phyloP scores from a whole-genome alignment of 1,140 invertebrate species.

The Danaus melanippus region DNA sequence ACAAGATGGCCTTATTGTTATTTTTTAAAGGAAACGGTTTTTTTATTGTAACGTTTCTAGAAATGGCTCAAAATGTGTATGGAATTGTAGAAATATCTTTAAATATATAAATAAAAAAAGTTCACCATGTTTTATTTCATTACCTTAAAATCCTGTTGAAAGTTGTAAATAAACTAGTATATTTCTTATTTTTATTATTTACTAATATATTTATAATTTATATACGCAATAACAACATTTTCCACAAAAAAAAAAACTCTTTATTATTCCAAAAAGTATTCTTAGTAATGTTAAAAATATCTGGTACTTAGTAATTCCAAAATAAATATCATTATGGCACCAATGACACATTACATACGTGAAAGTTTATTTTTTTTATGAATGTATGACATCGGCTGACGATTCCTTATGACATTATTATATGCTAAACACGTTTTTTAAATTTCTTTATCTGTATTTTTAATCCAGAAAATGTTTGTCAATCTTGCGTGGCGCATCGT shows the following conservation, averaged over 20 bases:
- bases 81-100: conserved; percentile 54
- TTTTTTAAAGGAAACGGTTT: conserved; percentile 24
- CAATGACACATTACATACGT: too few relatives aligned
- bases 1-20: too few relatives aligned
- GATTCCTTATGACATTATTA: too few relatives aligned
- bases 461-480: too few relatives aligned
- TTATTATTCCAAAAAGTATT: conserved; percentile 4
- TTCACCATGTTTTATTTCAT: conserved; percentile 20
- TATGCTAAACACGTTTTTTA: too few relatives aligned
- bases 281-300: background rate
- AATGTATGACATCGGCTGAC: too few relatives aligned
- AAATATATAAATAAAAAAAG: conserved; percentile 45
- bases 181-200: background rate
- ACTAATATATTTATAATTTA: conserved; percentile 5
- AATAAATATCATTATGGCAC: too few relatives aligned
- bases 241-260: conserved; percentile 4
- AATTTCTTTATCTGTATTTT: too few relatives aligned
- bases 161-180: background rate
- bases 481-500: too few relatives aligned
- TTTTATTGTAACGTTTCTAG: conserved; percentile 15
- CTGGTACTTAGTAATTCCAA: too few relatives aligned
- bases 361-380: too few relatives aligned
- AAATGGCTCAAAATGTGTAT: conserved; percentile 45
- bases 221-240: conserved; percentile 10
- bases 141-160: background rate